These are phyloP conservation scores for Conopomorpha cramerella DNA, from an alignment of 1,140 invertebrate species.

Conservation along the genomic window DNA sequence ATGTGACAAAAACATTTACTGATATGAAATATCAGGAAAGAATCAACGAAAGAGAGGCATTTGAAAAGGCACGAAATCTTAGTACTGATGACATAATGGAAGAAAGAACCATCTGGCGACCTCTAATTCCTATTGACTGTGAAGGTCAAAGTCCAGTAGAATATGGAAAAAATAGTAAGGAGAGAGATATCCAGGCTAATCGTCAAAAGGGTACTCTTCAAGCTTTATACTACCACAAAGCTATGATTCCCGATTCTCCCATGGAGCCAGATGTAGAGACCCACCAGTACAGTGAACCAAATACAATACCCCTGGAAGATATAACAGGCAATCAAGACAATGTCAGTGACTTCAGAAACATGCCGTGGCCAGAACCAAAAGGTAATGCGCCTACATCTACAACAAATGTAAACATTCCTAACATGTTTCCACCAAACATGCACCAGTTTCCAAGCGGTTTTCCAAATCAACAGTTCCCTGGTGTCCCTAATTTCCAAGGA, in stretches of 20 bases:
- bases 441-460: slow-evolving; percentile 50
- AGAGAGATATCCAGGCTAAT: slow-evolving; percentile 84
- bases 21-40: slow-evolving; percentile 92
- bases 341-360: slow-evolving; percentile 73
- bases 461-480: slow-evolving; percentile 36
- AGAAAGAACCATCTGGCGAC: slow-evolving; percentile 73
- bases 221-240: slow-evolving; percentile 83
- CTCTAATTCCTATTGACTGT: slow-evolving; percentile 70
- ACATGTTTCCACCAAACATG: slow-evolving; percentile 56
- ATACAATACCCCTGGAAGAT: slow-evolving; percentile 87
- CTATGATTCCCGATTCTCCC: slow-evolving; percentile 85
- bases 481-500: slow-evolving; percentile 34
- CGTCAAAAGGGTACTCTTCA: slow-evolving; percentile 83
- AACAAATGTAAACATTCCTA: slow-evolving; percentile 28
- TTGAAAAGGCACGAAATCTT: slow-evolving; percentile 74
- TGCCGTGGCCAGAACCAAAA: slow-evolving; percentile 83
- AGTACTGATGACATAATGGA: slow-evolving; percentile 79
- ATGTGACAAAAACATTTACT: slow-evolving; percentile 91
- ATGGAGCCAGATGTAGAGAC: slow-evolving; percentile 84
- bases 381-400: slow-evolving; percentile 50
- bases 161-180: slow-evolving; percentile 79
- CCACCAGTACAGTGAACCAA: slow-evolving; percentile 75
- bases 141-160: slow-evolving; percentile 66
- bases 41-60: slow-evolving; percentile 80
- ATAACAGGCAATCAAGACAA: slow-evolving; percentile 79